Evolutionary conservation across 2,113 vertebrate species (phyloP), one percentile per base, ranked within the genome.

Genomic region (Athene cunicularia): DNA sequence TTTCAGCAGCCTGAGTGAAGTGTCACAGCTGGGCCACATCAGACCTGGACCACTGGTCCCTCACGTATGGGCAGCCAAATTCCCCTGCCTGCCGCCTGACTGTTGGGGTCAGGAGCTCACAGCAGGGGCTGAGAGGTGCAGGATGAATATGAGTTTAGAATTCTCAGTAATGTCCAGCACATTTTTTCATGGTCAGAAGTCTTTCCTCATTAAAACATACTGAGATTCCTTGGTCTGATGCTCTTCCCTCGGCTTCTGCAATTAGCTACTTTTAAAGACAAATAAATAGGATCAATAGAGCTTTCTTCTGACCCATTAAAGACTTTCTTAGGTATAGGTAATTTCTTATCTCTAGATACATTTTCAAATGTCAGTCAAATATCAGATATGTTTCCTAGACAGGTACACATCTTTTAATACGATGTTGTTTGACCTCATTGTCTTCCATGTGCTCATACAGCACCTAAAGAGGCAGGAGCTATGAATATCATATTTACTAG

Each of bases 41-140:
- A 9, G 43, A 86, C n/a, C 22, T 81, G 64, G 58, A 52, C 16
- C 15, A 63, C 8, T 0, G 0, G 4, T 50, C 47, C 52, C 27
- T n/a, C 12, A 8, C 37, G 14, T 27, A 27, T 8, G 2, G 1
- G n/a, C 20, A n/a, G 37, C 21, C 50, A 84, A 59, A 21, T 11
- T 3, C 6, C 11, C 14, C 22, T 22, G 12, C 16, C 6, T 0
- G 4, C 24, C 12, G 5, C 8, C 20, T 1, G 5, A 3, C 14
- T 80, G 5, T 9, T 60, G 43, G 23, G 30, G 33, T 14, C 58
- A 86, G 39, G 21, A 86, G 14, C 27, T 63, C 67, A 13, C 23
- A n/a, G 32, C 23, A 68, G 28, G 5, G 49, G 12, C 35, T 88
- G 35, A 55, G 52, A 6, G 5, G 3, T 82, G 52, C 33, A 32